These are phyloP conservation scores for Cryptoblepharus egeriae DNA, from an alignment of 2,797 vertebrate species.

Conservation along the genomic window DNA sequence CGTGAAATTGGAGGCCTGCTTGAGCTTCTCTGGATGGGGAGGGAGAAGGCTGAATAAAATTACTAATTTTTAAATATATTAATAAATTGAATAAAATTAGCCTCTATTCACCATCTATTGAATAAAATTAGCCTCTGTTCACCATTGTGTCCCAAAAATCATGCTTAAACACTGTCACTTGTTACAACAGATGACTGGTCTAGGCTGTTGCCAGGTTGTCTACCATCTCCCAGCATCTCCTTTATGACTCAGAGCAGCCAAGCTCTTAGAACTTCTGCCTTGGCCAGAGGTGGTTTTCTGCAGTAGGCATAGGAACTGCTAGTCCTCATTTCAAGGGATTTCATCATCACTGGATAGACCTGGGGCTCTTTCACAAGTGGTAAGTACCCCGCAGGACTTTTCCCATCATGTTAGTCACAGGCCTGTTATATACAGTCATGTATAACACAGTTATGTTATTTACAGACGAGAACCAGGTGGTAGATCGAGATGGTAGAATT, in stretches of 20 bases:
- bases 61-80: no score
- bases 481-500: no score
- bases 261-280: neutral
- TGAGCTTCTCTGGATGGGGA: no score
- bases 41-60: no score
- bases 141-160: no score
- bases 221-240: neutral
- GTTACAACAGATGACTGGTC: neutral
- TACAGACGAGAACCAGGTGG: no score
- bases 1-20: no score
- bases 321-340: neutral
- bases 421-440: no score
- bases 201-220: neutral
- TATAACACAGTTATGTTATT: no score
- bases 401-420: neutral
- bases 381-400: neutral
- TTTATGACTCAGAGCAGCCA: neutral
- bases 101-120: no score
- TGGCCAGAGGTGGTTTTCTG: neutral
- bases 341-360: neutral
- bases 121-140: no score
- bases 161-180: neutral
- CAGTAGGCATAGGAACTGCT: neutral
- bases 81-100: no score
- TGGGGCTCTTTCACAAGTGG: neutral